Conservation (phyloP, 2,113 vertebrate genomes). For the Eidolon helvum region DNA sequence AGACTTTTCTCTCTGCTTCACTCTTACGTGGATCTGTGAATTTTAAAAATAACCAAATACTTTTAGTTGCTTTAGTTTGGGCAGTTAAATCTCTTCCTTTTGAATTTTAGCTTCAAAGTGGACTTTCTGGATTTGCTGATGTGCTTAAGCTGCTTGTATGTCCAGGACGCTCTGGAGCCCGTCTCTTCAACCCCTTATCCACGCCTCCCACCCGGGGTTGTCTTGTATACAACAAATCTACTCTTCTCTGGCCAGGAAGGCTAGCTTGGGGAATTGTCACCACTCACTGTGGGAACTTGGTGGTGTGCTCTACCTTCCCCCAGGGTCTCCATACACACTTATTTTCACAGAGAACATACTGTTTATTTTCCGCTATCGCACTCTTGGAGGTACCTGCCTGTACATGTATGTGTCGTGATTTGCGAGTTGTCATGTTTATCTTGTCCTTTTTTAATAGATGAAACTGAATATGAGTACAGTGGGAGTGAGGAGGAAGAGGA, state of each 20-base stretch:
- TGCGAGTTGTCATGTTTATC: neutral
- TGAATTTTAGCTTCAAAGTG: neutral
- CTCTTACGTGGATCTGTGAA: neutral
- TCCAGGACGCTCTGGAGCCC: neutral
- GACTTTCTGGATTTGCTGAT: neutral
- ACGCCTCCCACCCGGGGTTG: fast-evolving
- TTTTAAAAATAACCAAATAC: neutral
- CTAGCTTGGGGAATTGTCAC: neutral
- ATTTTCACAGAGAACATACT: neutral
- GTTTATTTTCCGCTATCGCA: neutral
- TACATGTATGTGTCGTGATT: fast-evolving
- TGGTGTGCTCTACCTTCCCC: fast-evolving
- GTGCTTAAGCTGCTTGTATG: neutral
- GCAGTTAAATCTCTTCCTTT: neutral
- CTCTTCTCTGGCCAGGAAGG: neutral
- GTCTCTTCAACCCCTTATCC: neutral
- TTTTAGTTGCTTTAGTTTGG: neutral
- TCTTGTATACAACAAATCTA: neutral
- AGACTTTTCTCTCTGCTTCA: neutral
- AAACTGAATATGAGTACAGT: slow-evolving; percentile 99
- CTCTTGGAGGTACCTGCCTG: neutral
- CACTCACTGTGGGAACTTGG: fast-evolving
- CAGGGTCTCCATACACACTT: fast-evolving
- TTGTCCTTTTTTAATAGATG: slow-evolving; percentile 84
- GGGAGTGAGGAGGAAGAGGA: slow-evolving; percentile 99